A percentile compares a stretch with the other conserved stretches of the same genome.
phyloP scores from a whole-genome alignment of 2,113 vertebrate species.

The Nyctereutes procyonoides region DNA sequence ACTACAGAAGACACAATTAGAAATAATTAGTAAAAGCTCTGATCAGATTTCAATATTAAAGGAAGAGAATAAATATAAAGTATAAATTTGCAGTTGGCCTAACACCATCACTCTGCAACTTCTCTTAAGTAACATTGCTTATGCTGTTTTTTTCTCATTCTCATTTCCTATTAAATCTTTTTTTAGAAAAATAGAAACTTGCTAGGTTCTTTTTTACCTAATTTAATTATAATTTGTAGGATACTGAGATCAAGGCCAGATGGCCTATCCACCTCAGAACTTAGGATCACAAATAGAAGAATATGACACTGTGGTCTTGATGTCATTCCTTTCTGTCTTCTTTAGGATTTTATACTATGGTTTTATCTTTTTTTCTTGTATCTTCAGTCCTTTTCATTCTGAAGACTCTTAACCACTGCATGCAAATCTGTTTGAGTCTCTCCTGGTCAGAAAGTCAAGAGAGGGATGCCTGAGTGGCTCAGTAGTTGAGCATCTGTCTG shows the following conservation, averaged over 20 bases:
- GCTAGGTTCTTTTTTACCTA: neutral
- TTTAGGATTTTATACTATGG: neutral
- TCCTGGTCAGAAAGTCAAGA: neutral
- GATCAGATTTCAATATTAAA: neutral
- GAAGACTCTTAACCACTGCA: neutral
- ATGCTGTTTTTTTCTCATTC: neutral
- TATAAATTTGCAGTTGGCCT: neutral
- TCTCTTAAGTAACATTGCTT: neutral
- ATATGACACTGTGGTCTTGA: neutral
- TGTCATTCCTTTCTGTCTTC: neutral
- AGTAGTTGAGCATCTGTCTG: too few relatives aligned
- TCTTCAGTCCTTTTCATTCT: neutral
- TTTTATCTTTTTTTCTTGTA: slow-evolving; percentile 33
- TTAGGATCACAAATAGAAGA: neutral
- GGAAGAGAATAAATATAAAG: neutral
- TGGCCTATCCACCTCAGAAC: neutral
- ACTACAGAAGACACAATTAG: neutral
- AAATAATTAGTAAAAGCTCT: neutral
- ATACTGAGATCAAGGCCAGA: neutral
- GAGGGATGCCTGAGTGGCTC: neutral
- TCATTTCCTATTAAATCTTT: neutral
- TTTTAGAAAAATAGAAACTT: neutral
- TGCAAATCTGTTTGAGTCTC: neutral
- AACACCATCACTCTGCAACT: neutral
- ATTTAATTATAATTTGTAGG: neutral